A percentile compares a stretch with the other conserved stretches of the same genome.
These are phyloP conservation scores for Cybosia mesomella DNA, from an alignment of 2,888 invertebrate species.

Conservation along the genomic window DNA sequence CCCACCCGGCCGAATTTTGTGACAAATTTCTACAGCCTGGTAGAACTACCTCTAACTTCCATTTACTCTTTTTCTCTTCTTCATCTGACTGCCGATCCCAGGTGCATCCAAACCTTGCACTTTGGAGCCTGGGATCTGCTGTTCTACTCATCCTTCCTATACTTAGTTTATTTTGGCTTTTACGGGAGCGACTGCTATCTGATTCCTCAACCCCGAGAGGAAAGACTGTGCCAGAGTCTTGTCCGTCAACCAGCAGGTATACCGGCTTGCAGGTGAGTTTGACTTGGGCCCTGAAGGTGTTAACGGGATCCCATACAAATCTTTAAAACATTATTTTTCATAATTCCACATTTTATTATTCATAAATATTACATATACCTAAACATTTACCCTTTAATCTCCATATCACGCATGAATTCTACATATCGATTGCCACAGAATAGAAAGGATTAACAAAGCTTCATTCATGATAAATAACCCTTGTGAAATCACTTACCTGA, in stretches of 20 bases:
- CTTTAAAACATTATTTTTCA: neutral
- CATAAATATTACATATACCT: neutral
- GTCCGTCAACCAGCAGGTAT: neutral
- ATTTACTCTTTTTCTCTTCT: no score
- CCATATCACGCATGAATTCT: constrained; percentile 44
- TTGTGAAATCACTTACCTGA: constrained; percentile 42
- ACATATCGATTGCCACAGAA: constrained; percentile 57
- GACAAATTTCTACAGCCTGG: no score
- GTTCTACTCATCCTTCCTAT: no score
- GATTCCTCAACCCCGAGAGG: no score
- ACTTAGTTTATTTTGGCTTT: neutral
- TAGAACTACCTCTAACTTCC: no score
- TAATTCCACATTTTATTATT: neutral
- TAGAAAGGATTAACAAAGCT: constrained; percentile 63
- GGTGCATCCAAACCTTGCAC: no score
- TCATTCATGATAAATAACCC: constrained; percentile 61
- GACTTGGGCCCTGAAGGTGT: no score
- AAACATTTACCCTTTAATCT: constrained; percentile 30
- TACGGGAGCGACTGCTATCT: neutral
- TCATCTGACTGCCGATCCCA: no score
- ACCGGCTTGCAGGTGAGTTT: neutral
- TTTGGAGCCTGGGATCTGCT: no score
- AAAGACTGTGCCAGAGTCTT: neutral
- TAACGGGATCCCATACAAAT: no score
- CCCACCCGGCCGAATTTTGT: no score